These are phyloP conservation scores for Crossaster papposus DNA, from an alignment of 53 echinoderm and acorn worm species.

Conservation along the genomic window DNA sequence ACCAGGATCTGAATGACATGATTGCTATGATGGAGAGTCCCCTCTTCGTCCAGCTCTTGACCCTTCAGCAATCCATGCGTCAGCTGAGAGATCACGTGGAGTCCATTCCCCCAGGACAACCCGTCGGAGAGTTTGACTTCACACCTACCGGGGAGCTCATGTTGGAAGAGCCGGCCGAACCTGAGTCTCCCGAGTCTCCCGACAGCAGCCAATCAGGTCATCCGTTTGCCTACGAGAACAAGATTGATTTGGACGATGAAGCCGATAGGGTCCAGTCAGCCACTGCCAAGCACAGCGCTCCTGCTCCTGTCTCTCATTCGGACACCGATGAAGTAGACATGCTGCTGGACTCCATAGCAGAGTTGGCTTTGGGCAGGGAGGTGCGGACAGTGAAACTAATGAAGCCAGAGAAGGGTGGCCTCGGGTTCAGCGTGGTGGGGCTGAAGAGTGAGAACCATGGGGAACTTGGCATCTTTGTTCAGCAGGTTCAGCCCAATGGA, in stretches of 20 bases:
- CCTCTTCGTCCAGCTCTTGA: slow-evolving; percentile 92
- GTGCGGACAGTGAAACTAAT: slow-evolving; percentile 77
- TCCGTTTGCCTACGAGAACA: slow-evolving; percentile 88
- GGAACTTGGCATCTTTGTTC: slow-evolving; percentile 97
- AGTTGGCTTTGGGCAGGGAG: slow-evolving; percentile 84
- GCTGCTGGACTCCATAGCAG: slow-evolving; percentile 66
- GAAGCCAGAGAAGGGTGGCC: slow-evolving; percentile 87
- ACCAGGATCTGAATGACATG: slow-evolving; percentile 84
- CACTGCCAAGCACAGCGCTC: slow-evolving; percentile 10
- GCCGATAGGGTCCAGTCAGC: neutral
- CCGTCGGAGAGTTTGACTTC: slow-evolving; percentile 79
- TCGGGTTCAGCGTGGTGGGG: slow-evolving; percentile 97
- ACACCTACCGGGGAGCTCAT: slow-evolving; percentile 77
- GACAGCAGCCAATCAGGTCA: slow-evolving; percentile 46
- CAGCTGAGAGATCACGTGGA: slow-evolving; percentile 88
- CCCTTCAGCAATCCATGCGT: slow-evolving; percentile 83
- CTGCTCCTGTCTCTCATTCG: neutral
- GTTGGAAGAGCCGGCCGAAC: slow-evolving; percentile 49
- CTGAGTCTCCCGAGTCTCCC: slow-evolving; percentile 41
- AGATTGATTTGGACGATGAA: slow-evolving; percentile 78
- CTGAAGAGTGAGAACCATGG: slow-evolving; percentile 93
- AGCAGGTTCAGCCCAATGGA: slow-evolving; percentile 90
- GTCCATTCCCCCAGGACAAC: slow-evolving; percentile 75
- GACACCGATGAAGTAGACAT: slow-evolving; percentile 44
- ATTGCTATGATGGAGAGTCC: slow-evolving; percentile 90